These are phyloP conservation scores for Lytechinus pictus DNA, from an alignment of 35 echinoderm and acorn worm species.

Conservation along the genomic window DNA sequence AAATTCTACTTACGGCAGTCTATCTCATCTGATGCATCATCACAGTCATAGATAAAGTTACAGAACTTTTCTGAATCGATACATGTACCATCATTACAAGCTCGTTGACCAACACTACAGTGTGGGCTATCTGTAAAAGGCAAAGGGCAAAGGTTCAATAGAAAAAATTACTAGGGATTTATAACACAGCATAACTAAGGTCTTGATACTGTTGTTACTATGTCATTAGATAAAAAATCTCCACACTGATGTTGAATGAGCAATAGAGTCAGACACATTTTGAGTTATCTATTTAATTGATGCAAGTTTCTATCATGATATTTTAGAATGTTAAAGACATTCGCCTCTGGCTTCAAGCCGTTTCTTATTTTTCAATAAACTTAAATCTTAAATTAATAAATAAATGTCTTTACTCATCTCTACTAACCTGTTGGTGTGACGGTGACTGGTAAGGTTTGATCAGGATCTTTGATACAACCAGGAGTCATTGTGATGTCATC, in stretches of 20 bases:
- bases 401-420: not conserved
- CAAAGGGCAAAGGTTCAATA: not conserved
- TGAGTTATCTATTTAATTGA: too few species aligned
- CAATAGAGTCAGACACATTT: too few species aligned
- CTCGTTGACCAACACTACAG: slow-evolving; percentile 58
- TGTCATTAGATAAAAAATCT: too few species aligned
- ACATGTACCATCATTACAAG: slow-evolving; percentile 77
- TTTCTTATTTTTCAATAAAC: too few species aligned
- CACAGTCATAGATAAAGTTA: slow-evolving; percentile 77
- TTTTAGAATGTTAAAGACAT: too few species aligned
- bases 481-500: slow-evolving; percentile 90
- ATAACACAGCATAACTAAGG: too few species aligned
- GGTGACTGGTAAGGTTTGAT: slow-evolving; percentile 65
- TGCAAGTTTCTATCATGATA: too few species aligned
- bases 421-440: slow-evolving; percentile 57
- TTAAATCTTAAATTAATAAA: too few species aligned
- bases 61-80: slow-evolving; percentile 58
- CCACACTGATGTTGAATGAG: too few species aligned
- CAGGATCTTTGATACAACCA: slow-evolving; percentile 69
- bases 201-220: too few species aligned
- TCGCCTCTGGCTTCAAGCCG: too few species aligned
- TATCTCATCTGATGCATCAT: slow-evolving; percentile 81
- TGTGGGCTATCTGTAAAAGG: slow-evolving; percentile 50
- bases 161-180: too few species aligned
- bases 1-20: slow-evolving; percentile 74